Base-by-base conservation (phyloP, 30 jellyfish, hydroid and myxozoan species). In the Aurelia aurita region DNA sequence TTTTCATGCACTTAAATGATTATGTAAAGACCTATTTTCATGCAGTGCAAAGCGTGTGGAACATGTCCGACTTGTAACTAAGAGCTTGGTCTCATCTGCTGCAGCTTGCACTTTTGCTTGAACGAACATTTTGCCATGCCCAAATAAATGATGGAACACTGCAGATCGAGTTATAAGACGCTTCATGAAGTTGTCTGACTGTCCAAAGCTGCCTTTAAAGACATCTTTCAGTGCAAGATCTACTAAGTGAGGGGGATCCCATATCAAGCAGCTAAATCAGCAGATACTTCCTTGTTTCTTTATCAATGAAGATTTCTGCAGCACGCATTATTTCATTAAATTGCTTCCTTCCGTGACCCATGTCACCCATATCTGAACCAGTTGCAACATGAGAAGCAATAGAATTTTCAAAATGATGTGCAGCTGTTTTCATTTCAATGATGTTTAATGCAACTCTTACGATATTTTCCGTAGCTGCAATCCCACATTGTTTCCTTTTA, bases 291-390 rank as follows among this genome's bases (percentile, higher is more conserved):
- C 27, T 53, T 15, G 65, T 53, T 28, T 46, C 55, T 14, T 53
- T n/a, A 53, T 74, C 86, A 8, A 54, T 11, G 44, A 9, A 74
- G 13, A 54, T 53, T 39, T 74, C 86, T n/a, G n/a, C n/a, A n/a
- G n/a, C n/a, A n/a, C n/a, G n/a, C n/a, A n/a, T n/a, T n/a, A n/a
- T n/a, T n/a, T n/a, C n/a, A n/a, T n/a, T n/a, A 39, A 74, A 29
- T 28, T 74, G 86, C 35, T 74, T 53, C 13, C 86, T 4, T 9
- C 78, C 78, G 27, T 74, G 73, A 25, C 73, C 86, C 62, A 74
- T 46, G 44, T 74, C 86, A n/a, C 86, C 86, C 58, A 74, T 53
- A 27, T 74, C 86, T 10, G 86, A 47, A 5, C 86, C 86, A 10
- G 86, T 74, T 74, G 86, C 76, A 6, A 27, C 86, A 29, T 45